Percentiles rank a stretch among this genome's conserved stretches.
Evolutionary conservation across 2,113 vertebrate genomes (phyloP).

Genomic region (Mirza zaza): DNA sequence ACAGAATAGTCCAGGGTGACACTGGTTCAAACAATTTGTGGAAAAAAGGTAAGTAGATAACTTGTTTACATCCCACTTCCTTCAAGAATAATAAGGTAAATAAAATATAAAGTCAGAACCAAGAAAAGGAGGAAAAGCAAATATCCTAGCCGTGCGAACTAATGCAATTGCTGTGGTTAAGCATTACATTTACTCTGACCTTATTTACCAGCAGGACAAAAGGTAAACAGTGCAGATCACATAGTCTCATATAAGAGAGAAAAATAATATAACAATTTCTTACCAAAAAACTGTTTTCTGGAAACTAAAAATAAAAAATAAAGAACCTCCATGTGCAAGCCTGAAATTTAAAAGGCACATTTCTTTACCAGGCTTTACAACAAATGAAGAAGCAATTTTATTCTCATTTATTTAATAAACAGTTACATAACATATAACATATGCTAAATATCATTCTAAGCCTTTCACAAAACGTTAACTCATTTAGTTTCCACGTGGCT

Average conservation of each 20-base stretch:
- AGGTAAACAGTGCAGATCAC: not conserved
- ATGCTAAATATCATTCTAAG: conserved; percentile 10
- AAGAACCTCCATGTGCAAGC: not conserved
- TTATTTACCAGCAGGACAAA: conserved; percentile 38
- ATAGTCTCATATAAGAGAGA: not conserved
- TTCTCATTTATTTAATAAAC: not conserved
- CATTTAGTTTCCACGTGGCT: not conserved
- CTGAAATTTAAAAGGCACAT: conserved; percentile 37
- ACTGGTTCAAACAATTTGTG: not conserved
- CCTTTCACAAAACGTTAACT: conserved; percentile 26
- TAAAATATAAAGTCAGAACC: conserved; percentile 18
- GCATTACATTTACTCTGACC: conserved; percentile 25
- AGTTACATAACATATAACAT: not conserved
- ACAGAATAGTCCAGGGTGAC: not conserved
- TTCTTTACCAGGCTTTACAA: not conserved
- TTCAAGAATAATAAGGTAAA: not conserved
- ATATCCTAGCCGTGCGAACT: not conserved
- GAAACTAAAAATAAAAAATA: conserved; percentile 23
- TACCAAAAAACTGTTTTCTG: conserved; percentile 21
- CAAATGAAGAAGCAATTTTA: conserved; percentile 30
- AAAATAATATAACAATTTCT: not conserved
- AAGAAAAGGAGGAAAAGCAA: not conserved
- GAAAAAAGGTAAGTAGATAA: not conserved
- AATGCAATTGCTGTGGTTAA: conserved; percentile 34
- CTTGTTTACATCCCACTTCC: not conserved